A percentile compares a stretch with the other conserved stretches of the same genome.
Conservation (phyloP, 53 echinoderm and acorn worm species). For the Paracentrotus lividus region DNA sequence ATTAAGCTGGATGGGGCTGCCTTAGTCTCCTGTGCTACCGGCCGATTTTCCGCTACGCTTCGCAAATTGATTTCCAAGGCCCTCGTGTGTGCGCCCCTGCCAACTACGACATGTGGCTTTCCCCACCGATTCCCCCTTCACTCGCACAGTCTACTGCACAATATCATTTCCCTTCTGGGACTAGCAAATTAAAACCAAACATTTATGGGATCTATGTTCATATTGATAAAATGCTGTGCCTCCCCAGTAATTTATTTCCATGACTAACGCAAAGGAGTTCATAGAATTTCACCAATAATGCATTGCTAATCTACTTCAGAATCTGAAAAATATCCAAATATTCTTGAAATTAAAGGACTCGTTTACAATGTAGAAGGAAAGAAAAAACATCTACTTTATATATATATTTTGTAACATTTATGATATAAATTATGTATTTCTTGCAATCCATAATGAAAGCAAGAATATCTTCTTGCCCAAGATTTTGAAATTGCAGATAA, state of each 20-base stretch:
- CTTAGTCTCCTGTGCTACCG: slow-evolving; percentile 16
- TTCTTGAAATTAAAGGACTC: not conserved
- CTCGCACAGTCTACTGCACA: slow-evolving; percentile 5
- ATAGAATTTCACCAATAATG: not conserved
- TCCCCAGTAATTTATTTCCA: not conserved
- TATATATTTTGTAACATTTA: no score
- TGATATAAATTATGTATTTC: no score
- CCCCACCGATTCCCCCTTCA: not conserved
- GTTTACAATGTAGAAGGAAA: no score
- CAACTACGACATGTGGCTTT: not conserved
- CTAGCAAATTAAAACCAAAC: slow-evolving; percentile 26
- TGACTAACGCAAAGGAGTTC: not conserved
- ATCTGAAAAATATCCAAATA: not conserved
- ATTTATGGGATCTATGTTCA: slow-evolving; percentile 36
- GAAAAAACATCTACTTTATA: no score
- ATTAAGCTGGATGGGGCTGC: slow-evolving; percentile 55
- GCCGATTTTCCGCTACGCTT: slow-evolving; percentile 44
- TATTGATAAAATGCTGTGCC: not conserved
- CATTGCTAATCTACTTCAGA: not conserved
- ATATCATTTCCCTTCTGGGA: not conserved
- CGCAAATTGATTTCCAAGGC: slow-evolving; percentile 64
- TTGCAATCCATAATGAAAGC: no score
- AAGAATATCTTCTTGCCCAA: no score
- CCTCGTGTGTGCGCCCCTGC: not conserved
- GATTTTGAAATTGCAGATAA: no score